Conservation (phyloP, 2,113 vertebrate genomes). For the Pituophis catenifer region DNA sequence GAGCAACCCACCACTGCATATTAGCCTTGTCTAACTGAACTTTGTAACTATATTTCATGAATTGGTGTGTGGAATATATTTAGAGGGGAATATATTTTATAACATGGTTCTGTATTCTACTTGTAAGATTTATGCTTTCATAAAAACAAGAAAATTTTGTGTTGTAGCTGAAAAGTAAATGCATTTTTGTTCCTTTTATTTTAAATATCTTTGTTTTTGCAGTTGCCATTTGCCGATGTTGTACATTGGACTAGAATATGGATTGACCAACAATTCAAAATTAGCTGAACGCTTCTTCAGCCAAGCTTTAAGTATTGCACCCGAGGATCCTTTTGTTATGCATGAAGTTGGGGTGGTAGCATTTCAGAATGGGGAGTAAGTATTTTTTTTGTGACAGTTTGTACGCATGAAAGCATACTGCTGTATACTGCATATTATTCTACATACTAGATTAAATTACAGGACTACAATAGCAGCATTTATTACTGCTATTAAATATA, state of each 20-base stretch:
- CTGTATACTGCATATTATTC: neutral
- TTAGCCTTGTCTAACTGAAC: neutral
- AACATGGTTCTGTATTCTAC: neutral
- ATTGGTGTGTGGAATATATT: neutral
- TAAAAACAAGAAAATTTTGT: neutral
- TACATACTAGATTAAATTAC: neutral
- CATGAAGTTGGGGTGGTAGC: slow-evolving; percentile 98
- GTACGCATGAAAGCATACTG: neutral
- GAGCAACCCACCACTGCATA: neutral
- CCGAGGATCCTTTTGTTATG: slow-evolving; percentile 97
- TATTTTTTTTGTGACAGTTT: slow-evolving; percentile 29
- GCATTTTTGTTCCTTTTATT: neutral
- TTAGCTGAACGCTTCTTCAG: slow-evolving; percentile 97
- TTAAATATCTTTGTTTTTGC: neutral
- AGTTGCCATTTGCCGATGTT: slow-evolving; percentile 98
- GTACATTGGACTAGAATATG: slow-evolving; percentile 97
- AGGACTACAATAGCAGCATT: neutral
- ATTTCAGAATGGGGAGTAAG: slow-evolving; percentile 99
- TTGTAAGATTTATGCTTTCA: neutral
- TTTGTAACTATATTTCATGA: neutral
- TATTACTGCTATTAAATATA: neutral
- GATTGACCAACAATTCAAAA: slow-evolving; percentile 98
- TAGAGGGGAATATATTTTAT: neutral
- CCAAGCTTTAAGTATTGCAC: slow-evolving; percentile 95
- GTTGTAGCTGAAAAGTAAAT: neutral